A percentile compares a stretch with the other conserved stretches of the same genome.
These are phyloP conservation scores for Drosophila orena DNA, from an alignment of 1,140 invertebrate genomes.

Conservation along the genomic window DNA sequence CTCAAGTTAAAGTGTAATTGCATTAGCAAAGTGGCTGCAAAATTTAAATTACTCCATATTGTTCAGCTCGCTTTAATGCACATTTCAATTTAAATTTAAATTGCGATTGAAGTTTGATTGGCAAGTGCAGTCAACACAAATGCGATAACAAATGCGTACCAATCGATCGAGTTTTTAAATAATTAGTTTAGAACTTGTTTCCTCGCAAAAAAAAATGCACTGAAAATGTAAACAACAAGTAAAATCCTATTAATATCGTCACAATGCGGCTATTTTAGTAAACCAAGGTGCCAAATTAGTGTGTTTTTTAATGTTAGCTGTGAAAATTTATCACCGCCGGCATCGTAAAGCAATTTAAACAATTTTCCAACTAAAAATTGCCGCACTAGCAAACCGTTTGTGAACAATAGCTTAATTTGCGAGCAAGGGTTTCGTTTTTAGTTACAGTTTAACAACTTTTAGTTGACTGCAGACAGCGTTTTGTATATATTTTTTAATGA, in stretches of 20 bases:
- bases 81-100: slow-evolving; percentile 43
- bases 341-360: slow-evolving; percentile 10
- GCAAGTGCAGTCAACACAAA: background rate
- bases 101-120: slow-evolving; percentile 9
- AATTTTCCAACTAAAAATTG: slow-evolving; percentile 17
- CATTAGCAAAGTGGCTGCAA: slow-evolving; percentile 69
- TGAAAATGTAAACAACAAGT: background rate
- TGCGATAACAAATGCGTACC: background rate
- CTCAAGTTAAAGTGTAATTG: slow-evolving; percentile 74
- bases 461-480: background rate
- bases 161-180: background rate
- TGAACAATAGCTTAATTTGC: background rate
- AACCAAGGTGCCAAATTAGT: slow-evolving; percentile 5
- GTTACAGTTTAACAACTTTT: slow-evolving; percentile 24
- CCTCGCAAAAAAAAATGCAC: slow-evolving; percentile 5
- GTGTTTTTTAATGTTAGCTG: slow-evolving; percentile 18
- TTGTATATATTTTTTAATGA: slow-evolving; percentile 1
- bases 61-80: slow-evolving; percentile 36
- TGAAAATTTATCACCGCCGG: slow-evolving; percentile 13
- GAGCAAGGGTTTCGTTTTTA: background rate
- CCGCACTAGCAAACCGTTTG: slow-evolving; percentile 1
- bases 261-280: slow-evolving; percentile 12
- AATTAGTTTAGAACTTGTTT: background rate
- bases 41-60: slow-evolving; percentile 57
- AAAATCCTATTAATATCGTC: slow-evolving; percentile 11